Conservation (phyloP, 1,140 invertebrate species). For the Drosophila funebris region DNA sequence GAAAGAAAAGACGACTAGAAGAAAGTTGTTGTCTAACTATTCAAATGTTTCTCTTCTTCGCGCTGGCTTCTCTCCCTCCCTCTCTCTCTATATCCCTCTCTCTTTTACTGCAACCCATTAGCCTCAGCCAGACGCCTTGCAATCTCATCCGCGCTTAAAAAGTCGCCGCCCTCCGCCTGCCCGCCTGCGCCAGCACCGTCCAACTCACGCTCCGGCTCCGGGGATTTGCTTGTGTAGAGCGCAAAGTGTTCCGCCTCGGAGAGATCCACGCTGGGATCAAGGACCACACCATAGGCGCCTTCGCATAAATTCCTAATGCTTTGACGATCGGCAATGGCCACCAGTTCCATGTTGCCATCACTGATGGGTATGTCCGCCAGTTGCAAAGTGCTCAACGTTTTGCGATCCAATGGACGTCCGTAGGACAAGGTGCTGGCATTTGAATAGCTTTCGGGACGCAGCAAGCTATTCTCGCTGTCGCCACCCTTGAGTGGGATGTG, state of each 20-base stretch:
- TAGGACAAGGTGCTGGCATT: slow-evolving; percentile 74
- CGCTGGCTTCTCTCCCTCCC: not conserved
- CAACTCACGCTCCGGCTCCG: slow-evolving; percentile 89
- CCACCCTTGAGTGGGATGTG: slow-evolving; percentile 87
- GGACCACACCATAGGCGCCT: slow-evolving; percentile 72
- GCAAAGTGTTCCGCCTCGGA: slow-evolving; percentile 94
- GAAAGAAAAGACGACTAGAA: slow-evolving; percentile 76
- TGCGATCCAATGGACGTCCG: slow-evolving; percentile 74
- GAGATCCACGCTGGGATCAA: slow-evolving; percentile 86
- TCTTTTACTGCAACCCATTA: slow-evolving; percentile 60
- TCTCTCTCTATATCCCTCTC: not conserved
- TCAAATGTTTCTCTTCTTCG: slow-evolving; percentile 13
- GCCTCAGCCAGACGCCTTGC: slow-evolving; percentile 71
- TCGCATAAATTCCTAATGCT: slow-evolving; percentile 81
- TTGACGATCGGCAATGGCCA: slow-evolving; percentile 82
- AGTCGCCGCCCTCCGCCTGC: slow-evolving; percentile 87
- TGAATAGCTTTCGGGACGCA: slow-evolving; percentile 73
- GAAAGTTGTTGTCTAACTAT: slow-evolving; percentile 27
- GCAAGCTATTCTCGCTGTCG: slow-evolving; percentile 66
- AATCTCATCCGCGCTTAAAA: slow-evolving; percentile 76
- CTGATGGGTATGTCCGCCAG: slow-evolving; percentile 79
- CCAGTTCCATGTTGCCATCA: slow-evolving; percentile 82
- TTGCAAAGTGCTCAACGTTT: slow-evolving; percentile 81
- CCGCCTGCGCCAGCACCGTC: slow-evolving; percentile 93
- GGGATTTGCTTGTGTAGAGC: slow-evolving; percentile 91